Base-by-base conservation (phyloP, 2,797 vertebrate species). In the Acropternis orthonyx region DNA sequence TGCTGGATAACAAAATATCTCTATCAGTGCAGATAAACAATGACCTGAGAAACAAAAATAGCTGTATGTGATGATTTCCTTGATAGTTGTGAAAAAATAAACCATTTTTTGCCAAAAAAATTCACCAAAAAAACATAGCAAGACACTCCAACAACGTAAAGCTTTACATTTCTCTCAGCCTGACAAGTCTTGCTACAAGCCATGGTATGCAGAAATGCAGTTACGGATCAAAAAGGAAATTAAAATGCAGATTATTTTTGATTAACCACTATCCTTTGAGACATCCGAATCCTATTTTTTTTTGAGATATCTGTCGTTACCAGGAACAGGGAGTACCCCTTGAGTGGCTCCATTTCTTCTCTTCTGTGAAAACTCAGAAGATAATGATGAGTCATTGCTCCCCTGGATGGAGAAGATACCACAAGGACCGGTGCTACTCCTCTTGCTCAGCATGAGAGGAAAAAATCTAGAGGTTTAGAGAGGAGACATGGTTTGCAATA, bases 301-400 rank as follows among this genome's bases (percentile, higher is more conserved):
- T 26, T 56, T 83, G 37, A 89, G 56, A 28, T 77, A 90, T 65
- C 65, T 85, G 66, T 56, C 72, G 86, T 66, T 93, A 72, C 43
- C 46, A 84, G 65, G 46, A 85, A 82, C 22, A 75, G 13, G 66
- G 21, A 51, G 43, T 51, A 68, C 26, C 18, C 65, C 58, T 80
- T 68, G 87, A 93, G 51, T n/a, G 62, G 32, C 51, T 95, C 55
- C n/a, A 55, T 66, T 95, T 69, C 39, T 85, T 69, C 67, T 85
- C 36, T 75, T 68, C 78, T 69, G 54, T 89, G 62, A 91, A 83
- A 88, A 85, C 65, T 85, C 73, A 66, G 23, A 75, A 77, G 72
- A 68, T 66, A 88, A 91, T 93, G 71, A 90, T 90, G 88, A 92
- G 84, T 89, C 91, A 92, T 89, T 89, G 61, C 71, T 91, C 65